Conservation (phyloP, 2,888 invertebrate species). For the Lacanobia wlatinum region DNA sequence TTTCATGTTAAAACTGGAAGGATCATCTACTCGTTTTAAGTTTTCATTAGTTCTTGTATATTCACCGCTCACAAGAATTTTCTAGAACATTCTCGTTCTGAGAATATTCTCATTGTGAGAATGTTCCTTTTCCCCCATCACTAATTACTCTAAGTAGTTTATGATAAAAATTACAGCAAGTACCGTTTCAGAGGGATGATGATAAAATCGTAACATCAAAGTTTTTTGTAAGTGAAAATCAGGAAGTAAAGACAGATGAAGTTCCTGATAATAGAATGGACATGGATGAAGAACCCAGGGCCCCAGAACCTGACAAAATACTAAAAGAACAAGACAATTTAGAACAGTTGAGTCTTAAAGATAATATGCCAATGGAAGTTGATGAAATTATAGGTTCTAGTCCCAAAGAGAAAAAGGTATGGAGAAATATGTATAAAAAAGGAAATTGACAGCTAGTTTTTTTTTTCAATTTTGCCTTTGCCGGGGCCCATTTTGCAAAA, state of each 20-base stretch:
- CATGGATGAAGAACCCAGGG: constrained; percentile 46
- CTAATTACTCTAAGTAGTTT: too few relatives aligned
- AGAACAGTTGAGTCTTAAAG: constrained; percentile 21
- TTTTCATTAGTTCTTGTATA: too few relatives aligned
- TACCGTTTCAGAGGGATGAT: constrained; percentile 68
- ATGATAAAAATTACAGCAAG: not conserved
- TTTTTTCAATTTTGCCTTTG: not conserved
- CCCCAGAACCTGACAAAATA: constrained; percentile 19
- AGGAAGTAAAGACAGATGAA: constrained; percentile 41
- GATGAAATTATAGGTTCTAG: constrained; percentile 62
- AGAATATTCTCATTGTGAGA: too few relatives aligned
- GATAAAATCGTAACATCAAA: constrained; percentile 77
- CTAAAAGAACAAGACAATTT: constrained; percentile 6
- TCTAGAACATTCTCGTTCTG: too few relatives aligned
- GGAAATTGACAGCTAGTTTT: not conserved
- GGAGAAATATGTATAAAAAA: not conserved
- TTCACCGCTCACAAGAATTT: too few relatives aligned
- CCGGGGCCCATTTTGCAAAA: not conserved
- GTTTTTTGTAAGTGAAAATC: constrained; percentile 74
- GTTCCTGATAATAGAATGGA: constrained; percentile 47
- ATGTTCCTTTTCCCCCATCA: too few relatives aligned
- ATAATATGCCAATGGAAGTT: constrained; percentile 54
- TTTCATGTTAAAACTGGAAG: too few relatives aligned
- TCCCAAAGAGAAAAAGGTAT: constrained; percentile 66
- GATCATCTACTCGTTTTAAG: too few relatives aligned